These are phyloP conservation scores for Melanerpes aurifrons DNA, from an alignment of 2,113 vertebrate genomes.

Conservation along the genomic window DNA sequence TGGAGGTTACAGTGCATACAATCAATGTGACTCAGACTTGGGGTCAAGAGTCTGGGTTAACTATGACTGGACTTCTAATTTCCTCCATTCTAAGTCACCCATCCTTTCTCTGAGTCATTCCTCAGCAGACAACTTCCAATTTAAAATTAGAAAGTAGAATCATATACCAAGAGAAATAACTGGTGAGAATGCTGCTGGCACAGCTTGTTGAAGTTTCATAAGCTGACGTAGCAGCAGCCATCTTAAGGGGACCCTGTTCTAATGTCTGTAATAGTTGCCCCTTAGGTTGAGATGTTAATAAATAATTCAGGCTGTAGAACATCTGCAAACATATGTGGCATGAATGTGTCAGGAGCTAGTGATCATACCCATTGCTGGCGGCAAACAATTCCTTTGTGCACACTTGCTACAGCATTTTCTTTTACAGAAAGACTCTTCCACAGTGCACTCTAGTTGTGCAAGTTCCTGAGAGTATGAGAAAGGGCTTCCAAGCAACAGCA, in stretches of 20 bases:
- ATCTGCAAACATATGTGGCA: background rate
- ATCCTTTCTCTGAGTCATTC: slow-evolving; percentile 61
- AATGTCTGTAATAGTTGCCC: background rate
- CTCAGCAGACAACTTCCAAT: slow-evolving; percentile 27
- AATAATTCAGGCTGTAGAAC: background rate
- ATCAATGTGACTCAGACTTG: slow-evolving; percentile 41
- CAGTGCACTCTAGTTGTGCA: background rate
- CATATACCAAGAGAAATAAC: background rate
- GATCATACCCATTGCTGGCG: background rate
- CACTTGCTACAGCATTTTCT: background rate
- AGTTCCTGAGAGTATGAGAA: background rate
- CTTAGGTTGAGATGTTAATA: background rate
- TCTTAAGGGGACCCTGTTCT: background rate
- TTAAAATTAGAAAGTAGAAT: slow-evolving; percentile 57
- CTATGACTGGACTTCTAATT: slow-evolving; percentile 59
- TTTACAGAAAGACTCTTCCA: background rate
- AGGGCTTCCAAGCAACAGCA: background rate
- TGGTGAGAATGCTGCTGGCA: background rate
- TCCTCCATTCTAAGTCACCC: slow-evolving; percentile 39
- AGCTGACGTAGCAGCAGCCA: background rate
- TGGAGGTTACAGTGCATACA: background rate
- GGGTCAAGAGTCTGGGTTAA: slow-evolving; percentile 61
- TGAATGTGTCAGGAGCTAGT: background rate
- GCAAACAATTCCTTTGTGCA: background rate
- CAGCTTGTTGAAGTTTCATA: background rate